Percentiles rank a stretch among this genome's conserved stretches.
phyloP scores from a whole-genome alignment of 2,797 vertebrate genomes.

The Eospalax fontanierii region DNA sequence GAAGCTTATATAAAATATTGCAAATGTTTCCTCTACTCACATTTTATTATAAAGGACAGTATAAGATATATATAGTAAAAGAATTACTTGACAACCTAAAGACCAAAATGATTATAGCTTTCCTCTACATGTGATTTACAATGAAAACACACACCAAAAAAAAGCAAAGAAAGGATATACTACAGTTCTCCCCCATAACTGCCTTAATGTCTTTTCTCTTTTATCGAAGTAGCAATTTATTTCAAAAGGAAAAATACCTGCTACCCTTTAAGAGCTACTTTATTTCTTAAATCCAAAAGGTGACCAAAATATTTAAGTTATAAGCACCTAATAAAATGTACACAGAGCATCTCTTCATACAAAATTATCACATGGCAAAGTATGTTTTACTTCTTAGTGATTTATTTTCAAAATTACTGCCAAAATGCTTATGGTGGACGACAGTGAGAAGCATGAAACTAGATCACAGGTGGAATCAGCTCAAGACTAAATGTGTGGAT shows the following conservation, averaged over 20 bases:
- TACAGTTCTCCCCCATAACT: neutral
- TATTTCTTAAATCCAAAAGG: slow-evolving; percentile 7
- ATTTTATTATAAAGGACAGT: neutral
- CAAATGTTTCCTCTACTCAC: neutral
- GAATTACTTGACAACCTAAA: neutral
- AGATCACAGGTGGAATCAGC: slow-evolving; percentile 1
- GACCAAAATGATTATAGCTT: neutral
- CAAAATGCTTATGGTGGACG: neutral
- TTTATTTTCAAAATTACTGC: slow-evolving; percentile 40
- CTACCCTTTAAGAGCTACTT: neutral
- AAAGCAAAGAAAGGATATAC: neutral
- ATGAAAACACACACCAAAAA: slow-evolving; percentile 14
- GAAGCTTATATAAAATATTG: slow-evolving; percentile 32
- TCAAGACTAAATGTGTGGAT: neutral
- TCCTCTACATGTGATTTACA: neutral
- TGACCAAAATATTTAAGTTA: slow-evolving; percentile 45
- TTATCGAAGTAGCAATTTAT: slow-evolving; percentile 45
- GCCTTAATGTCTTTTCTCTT: neutral
- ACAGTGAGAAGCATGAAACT: neutral
- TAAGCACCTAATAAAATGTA: slow-evolving; percentile 44
- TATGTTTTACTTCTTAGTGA: neutral
- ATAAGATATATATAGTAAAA: neutral
- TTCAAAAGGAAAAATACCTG: slow-evolving; percentile 23
- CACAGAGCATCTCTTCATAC: slow-evolving; percentile 5
- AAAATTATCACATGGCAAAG: slow-evolving; percentile 35